Evolutionary conservation across 2,888 invertebrate species (phyloP).

Genomic region (Lapara coniferarum): DNA sequence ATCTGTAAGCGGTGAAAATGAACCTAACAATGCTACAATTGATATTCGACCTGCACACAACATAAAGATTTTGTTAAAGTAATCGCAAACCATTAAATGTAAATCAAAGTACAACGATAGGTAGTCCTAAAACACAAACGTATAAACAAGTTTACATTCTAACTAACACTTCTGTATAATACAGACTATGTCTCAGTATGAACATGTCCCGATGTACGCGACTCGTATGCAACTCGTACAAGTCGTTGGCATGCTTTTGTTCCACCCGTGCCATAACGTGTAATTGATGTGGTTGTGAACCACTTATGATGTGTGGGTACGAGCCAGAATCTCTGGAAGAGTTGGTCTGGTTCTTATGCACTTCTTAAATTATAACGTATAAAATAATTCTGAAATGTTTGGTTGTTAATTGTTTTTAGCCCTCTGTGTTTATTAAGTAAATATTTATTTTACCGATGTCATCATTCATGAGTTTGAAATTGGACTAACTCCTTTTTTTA

Average conservation of each 20-base stretch:
- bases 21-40: too few relatives aligned
- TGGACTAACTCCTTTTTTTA: too few relatives aligned
- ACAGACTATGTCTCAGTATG: conserved; percentile 1
- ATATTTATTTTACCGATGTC: too few relatives aligned
- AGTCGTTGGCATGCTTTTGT: conserved; percentile 55
- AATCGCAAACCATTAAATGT: too few relatives aligned
- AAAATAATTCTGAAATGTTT: too few relatives aligned
- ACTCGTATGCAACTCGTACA: conserved; percentile 34
- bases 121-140: too few relatives aligned
- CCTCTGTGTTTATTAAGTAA: background rate
- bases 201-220: conserved; percentile 17
- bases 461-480: too few relatives aligned
- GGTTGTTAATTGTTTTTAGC: background rate
- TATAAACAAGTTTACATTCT: background rate
- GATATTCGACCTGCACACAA: too few relatives aligned
- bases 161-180: background rate
- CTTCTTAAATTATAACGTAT: background rate
- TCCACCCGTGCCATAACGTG: conserved; percentile 48
- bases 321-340: conserved; percentile 26
- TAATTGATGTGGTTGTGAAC: conserved; percentile 57
- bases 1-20: too few relatives aligned
- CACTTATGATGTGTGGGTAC: conserved; percentile 51
- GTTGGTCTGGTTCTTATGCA: conserved; percentile 13
- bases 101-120: too few relatives aligned
- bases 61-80: too few relatives aligned